Conservation (phyloP, 2,113 vertebrate species). For the Megatriorchis doriae region DNA sequence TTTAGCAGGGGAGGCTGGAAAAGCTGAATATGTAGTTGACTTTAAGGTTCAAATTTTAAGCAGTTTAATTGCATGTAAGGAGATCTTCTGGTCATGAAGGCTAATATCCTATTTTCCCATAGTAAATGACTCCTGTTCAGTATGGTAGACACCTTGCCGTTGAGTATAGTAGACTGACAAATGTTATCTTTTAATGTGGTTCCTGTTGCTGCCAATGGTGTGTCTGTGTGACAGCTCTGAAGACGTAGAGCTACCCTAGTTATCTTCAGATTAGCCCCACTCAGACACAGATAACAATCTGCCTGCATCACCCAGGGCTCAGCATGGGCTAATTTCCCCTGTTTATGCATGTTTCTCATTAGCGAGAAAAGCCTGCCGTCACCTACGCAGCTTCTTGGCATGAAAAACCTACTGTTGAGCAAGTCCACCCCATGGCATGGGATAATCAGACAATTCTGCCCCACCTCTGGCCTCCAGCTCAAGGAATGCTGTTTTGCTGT, state of each 20-base stretch:
- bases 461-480: not conserved
- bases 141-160: not conserved
- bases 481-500: not conserved
- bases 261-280: not conserved
- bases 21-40: not conserved
- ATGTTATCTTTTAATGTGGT: not conserved
- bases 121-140: not conserved
- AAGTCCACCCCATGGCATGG: fast-evolving
- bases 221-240: not conserved
- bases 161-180: not conserved
- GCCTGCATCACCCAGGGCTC: not conserved
- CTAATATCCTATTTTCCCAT: not conserved
- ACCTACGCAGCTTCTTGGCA: not conserved
- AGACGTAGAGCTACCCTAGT: not conserved
- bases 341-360: not conserved
- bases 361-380: not conserved
- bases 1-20: not conserved
- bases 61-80: not conserved
- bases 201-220: not conserved
- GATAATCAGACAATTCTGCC: not conserved
- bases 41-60: not conserved
- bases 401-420: not conserved
- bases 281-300: not conserved
- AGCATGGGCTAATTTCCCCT: not conserved
- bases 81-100: not conserved